Percentiles rank a stretch among this genome's conserved stretches.
These are phyloP conservation scores for Haemorhous mexicanus DNA, from an alignment of 2,113 vertebrate genomes.

Conservation along the genomic window DNA sequence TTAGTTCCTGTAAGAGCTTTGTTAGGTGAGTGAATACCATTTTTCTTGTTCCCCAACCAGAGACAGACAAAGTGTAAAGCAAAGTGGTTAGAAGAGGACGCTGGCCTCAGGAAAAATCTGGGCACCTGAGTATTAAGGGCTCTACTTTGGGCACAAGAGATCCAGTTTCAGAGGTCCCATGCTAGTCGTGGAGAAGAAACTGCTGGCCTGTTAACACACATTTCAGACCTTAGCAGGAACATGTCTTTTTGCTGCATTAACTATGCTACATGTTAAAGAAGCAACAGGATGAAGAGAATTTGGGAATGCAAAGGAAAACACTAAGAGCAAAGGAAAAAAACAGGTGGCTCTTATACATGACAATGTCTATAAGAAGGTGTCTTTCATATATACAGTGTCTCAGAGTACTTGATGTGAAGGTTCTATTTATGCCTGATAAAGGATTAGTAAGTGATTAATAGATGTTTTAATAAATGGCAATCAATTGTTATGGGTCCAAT, in stretches of 20 bases:
- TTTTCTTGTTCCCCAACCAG: not conserved
- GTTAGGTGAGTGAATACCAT: not conserved
- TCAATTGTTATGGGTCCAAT: not conserved
- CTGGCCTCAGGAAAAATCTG: not conserved
- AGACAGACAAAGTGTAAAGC: not conserved
- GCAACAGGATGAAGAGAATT: not conserved
- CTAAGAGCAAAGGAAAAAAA: not conserved
- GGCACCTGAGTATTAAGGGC: not conserved
- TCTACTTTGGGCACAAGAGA: not conserved
- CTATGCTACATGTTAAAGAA: not conserved
- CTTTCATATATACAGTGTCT: not conserved
- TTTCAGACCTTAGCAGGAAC: not conserved
- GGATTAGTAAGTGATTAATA: conserved; percentile 24
- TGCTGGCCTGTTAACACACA: not conserved
- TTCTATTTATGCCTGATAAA: not conserved
- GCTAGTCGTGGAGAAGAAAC: not conserved
- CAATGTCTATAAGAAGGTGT: not conserved
- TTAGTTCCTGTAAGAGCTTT: conserved; percentile 7
- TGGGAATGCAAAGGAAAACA: not conserved
- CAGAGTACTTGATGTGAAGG: not conserved
- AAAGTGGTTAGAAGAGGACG: not conserved
- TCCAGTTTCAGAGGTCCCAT: not conserved
- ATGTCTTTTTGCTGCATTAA: not conserved
- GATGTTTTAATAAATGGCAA: not conserved
- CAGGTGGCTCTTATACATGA: not conserved